Conservation (phyloP, 2,113 vertebrate genomes). For the Dipodomys spectabilis region DNA sequence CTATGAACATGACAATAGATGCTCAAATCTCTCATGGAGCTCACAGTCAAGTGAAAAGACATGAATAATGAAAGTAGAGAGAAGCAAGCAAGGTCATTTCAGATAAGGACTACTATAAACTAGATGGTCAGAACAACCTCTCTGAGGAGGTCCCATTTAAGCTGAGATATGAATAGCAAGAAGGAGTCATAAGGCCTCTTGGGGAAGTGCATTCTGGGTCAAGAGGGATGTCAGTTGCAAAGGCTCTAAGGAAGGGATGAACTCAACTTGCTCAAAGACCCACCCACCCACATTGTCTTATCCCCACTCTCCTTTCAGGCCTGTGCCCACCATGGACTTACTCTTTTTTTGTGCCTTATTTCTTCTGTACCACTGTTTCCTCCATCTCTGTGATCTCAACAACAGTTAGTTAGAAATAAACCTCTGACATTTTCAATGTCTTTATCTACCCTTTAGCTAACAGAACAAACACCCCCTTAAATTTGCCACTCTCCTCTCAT, state of each 20-base stretch:
- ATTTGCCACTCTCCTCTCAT: background rate
- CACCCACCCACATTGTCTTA: background rate
- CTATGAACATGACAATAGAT: background rate
- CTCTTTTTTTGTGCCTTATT: background rate
- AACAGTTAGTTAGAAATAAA: background rate
- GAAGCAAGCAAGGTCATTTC: background rate
- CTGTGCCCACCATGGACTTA: no score
- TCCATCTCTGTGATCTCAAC: background rate
- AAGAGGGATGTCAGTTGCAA: background rate
- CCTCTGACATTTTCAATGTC: background rate
- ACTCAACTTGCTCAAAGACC: background rate
- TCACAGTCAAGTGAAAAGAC: background rate
- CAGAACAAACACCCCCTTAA: background rate
- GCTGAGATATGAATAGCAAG: background rate
- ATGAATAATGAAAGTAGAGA: background rate
- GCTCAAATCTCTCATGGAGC: background rate
- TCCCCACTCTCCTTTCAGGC: background rate
- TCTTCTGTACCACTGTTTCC: background rate
- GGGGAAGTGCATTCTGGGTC: background rate
- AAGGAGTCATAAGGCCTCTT: background rate
- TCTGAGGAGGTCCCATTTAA: background rate
- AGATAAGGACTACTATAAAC: background rate
- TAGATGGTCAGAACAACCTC: background rate
- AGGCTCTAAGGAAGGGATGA: background rate
- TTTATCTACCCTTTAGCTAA: background rate